phyloP scores from a whole-genome alignment of 2,113 vertebrate genomes.

The Hippoglossus stenolepis region DNA sequence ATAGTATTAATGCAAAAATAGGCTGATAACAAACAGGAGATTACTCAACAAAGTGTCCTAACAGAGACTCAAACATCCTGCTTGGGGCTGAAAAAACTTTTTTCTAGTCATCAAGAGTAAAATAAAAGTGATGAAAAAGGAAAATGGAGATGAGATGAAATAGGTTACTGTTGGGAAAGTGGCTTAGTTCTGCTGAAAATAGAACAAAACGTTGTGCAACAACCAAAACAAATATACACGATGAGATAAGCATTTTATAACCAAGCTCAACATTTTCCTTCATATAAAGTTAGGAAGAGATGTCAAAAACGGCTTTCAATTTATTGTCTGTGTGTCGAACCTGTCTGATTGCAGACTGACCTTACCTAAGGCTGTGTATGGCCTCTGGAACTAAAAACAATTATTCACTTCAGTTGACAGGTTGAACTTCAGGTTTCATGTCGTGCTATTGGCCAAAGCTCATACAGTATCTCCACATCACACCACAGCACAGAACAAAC shows the following conservation, averaged over 20 bases:
- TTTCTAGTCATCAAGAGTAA: no score
- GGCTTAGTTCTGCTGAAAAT: conserved; percentile 6
- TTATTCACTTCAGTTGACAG: not conserved
- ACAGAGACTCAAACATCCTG: not conserved
- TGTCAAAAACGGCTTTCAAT: no score
- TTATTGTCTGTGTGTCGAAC: not conserved
- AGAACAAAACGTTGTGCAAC: not conserved
- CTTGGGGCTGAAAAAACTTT: no score
- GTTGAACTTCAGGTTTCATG: not conserved
- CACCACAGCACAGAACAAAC: not conserved
- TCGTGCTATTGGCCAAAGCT: not conserved
- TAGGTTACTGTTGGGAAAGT: conserved; percentile 1
- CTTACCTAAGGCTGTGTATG: not conserved
- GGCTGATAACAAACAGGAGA: not conserved
- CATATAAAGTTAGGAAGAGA: not conserved
- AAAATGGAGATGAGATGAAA: not conserved
- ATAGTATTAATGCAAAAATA: not conserved
- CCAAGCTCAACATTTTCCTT: conserved; percentile 5
- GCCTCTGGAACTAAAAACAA: not conserved
- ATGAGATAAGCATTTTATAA: not conserved
- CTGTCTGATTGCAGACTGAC: not conserved
- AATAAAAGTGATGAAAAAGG: no score
- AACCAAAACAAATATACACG: not conserved
- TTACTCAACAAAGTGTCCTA: not conserved
- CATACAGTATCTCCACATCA: conserved; percentile 7